phyloP scores from a whole-genome alignment of 2,113 vertebrate species.

The Atlantisia rogersi region DNA sequence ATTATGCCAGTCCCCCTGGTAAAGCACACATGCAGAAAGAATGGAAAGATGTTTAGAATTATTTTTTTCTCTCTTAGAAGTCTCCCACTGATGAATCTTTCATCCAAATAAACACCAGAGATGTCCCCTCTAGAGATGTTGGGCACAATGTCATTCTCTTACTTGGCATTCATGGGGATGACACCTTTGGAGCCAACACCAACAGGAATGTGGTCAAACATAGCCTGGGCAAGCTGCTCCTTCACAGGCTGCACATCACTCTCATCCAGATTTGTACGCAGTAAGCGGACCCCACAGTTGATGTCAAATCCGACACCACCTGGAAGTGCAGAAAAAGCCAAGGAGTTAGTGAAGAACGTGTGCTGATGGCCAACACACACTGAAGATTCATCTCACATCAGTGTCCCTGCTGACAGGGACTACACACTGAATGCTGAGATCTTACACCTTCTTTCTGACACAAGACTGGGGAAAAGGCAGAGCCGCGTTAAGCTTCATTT shows the following conservation, averaged over 20 bases:
- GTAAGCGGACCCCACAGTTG: constrained; percentile 94
- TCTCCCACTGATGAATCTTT: not conserved
- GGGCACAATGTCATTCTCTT: constrained; percentile 39
- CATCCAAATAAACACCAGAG: not conserved
- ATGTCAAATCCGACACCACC: constrained; percentile 98
- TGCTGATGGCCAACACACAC: not conserved
- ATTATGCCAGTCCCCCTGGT: not conserved
- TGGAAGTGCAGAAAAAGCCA: constrained; percentile 31
- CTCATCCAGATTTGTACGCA: constrained; percentile 96
- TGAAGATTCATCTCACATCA: not conserved
- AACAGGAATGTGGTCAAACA: constrained; percentile 98
- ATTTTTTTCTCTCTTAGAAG: not conserved
- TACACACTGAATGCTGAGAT: not conserved
- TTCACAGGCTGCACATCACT: constrained; percentile 96
- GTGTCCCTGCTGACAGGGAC: not conserved
- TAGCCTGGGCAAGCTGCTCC: constrained; percentile 94
- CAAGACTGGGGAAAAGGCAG: not conserved
- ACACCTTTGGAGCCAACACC: constrained; percentile 97
- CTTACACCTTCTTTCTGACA: not conserved
- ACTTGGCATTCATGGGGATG: constrained; percentile 98
- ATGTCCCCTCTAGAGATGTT: not conserved
- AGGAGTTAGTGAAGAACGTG: not conserved
- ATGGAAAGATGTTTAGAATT: not conserved
- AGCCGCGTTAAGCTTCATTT: not conserved
- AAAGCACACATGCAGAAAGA: not conserved